Evolutionary conservation across 1,140 invertebrate species (phyloP).

Genomic region (Paralvinella palmiformis): DNA sequence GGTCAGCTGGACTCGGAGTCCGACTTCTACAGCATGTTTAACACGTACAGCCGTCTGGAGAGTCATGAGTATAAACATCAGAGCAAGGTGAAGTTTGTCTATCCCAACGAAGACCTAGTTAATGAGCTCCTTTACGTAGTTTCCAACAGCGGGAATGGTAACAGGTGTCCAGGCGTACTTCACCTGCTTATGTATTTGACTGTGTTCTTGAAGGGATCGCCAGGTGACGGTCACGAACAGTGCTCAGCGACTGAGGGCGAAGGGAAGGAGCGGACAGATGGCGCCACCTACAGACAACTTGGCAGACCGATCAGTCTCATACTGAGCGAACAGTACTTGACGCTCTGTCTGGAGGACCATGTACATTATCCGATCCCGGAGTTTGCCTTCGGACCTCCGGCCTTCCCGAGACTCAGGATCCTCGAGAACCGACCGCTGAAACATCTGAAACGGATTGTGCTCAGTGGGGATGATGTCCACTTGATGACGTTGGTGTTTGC

Average conservation of each 20-base stretch:
- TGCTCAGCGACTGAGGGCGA: background rate
- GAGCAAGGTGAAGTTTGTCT: constrained; percentile 41
- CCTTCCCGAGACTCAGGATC: constrained; percentile 34
- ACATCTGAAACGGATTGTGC: constrained; percentile 33
- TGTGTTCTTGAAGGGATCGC: constrained; percentile 17
- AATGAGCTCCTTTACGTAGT: constrained; percentile 40
- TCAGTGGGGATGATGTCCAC: constrained; percentile 22
- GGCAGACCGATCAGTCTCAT: constrained; percentile 32
- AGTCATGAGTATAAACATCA: constrained; percentile 39
- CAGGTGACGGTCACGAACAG: no score
- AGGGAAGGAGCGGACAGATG: background rate
- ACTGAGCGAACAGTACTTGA: constrained; percentile 37
- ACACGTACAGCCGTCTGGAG: constrained; percentile 32
- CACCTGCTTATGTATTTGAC: constrained; percentile 33
- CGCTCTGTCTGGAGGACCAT: constrained; percentile 37
- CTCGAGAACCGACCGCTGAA: constrained; percentile 35
- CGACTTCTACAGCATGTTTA: constrained; percentile 41
- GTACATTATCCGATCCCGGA: constrained; percentile 46
- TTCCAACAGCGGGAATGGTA: constrained; percentile 18
- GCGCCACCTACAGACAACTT: constrained; percentile 18
- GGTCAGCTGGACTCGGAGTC: constrained; percentile 29
- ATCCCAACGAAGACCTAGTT: constrained; percentile 42
- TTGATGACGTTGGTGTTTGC: constrained; percentile 32
- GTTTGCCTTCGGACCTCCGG: constrained; percentile 40
- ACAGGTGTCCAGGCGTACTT: constrained; percentile 18